phyloP scores from a whole-genome alignment of 2,797 vertebrate genomes.

The Coregonus ussuriensis region DNA sequence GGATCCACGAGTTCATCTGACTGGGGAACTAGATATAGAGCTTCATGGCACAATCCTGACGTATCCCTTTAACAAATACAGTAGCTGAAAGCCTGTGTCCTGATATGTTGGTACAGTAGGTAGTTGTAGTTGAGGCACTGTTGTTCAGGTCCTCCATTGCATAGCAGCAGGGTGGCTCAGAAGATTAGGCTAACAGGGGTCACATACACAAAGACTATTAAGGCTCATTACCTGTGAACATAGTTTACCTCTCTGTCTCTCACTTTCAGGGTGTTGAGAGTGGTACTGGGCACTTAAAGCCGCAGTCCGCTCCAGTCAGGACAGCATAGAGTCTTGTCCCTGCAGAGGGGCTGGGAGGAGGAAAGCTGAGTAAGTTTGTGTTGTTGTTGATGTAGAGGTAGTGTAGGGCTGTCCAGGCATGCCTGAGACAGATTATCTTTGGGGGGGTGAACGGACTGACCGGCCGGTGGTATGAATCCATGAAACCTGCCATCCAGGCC shows the following conservation, averaged over 20 bases:
- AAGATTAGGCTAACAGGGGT: too few relatives aligned
- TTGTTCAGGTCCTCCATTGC: too few relatives aligned
- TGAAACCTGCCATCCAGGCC: conserved; percentile 73
- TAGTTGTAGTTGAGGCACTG: too few relatives aligned
- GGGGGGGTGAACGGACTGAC: conserved; percentile 35
- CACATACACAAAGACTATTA: background rate
- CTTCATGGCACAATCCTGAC: too few relatives aligned
- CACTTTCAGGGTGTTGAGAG: conserved; percentile 23
- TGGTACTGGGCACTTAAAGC: background rate
- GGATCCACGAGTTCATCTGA: too few relatives aligned
- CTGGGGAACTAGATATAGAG: too few relatives aligned
- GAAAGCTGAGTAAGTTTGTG: conserved; percentile 38
- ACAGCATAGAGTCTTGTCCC: conserved; percentile 49
- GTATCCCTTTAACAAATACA: too few relatives aligned
- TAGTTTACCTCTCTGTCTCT: background rate
- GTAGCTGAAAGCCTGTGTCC: too few relatives aligned
- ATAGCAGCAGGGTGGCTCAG: too few relatives aligned
- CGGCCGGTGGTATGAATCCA: conserved; percentile 61
- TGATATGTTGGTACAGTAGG: too few relatives aligned
- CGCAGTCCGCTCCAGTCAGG: conserved; percentile 7
- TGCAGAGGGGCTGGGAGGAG: background rate
- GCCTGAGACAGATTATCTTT: conserved; percentile 69
- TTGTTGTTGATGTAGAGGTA: conserved; percentile 64
- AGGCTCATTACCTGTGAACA: background rate
- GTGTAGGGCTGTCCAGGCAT: conserved; percentile 51